These are phyloP conservation scores for Forbesichthys papilliferus DNA, from an alignment of 2,113 vertebrate species.

Conservation along the genomic window DNA sequence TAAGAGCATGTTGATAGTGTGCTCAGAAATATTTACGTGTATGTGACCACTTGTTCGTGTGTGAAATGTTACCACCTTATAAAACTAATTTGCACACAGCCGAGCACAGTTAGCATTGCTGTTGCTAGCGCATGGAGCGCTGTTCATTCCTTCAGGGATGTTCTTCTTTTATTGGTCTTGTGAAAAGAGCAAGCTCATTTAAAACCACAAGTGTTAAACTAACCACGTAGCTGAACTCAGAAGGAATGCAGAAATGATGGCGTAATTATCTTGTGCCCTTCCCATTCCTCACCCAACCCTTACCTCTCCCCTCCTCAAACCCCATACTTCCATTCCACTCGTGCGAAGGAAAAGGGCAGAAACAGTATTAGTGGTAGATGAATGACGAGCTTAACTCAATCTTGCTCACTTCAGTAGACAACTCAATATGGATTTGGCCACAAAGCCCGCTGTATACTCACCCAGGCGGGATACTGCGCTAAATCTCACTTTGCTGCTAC, in stretches of 20 bases:
- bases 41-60: neutral
- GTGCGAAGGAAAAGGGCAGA: constrained; percentile 55
- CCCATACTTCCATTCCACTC: constrained; percentile 18
- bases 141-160: constrained; percentile 47
- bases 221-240: constrained; percentile 22
- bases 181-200: constrained; percentile 21
- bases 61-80: constrained; percentile 33
- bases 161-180: constrained; percentile 22
- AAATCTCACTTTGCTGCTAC: constrained; percentile 69
- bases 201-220: constrained; percentile 37
- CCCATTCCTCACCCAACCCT: constrained; percentile 12
- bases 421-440: constrained; percentile 67
- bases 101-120: constrained; percentile 34
- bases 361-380: constrained; percentile 59
- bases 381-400: constrained; percentile 68
- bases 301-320: constrained; percentile 27
- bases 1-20: constrained; percentile 40
- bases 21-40: neutral
- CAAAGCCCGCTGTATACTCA: constrained; percentile 34
- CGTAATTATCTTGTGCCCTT: constrained; percentile 19
- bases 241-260: constrained; percentile 22
- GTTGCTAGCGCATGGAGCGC: constrained; percentile 34
- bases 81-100: constrained; percentile 52
- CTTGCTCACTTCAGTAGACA: constrained; percentile 67
- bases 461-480: constrained; percentile 41